Conservation (phyloP, 1,140 invertebrate genomes). For the Drosophila ananassae region DNA sequence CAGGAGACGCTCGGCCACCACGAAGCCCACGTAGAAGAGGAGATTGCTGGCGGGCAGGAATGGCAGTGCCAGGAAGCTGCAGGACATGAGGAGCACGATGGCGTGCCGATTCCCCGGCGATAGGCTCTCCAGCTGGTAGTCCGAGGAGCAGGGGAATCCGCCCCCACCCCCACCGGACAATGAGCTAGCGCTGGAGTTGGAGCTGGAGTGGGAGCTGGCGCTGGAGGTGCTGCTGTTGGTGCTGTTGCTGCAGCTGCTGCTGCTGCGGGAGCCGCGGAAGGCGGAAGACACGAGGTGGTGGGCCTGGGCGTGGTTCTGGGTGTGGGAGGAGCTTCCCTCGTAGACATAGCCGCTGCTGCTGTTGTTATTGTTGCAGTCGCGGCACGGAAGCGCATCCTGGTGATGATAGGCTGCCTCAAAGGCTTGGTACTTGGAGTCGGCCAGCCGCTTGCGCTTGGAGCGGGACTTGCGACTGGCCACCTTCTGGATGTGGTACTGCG, state of each 20-base stretch:
- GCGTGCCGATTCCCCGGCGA: conserved; percentile 51
- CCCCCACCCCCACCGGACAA: background rate
- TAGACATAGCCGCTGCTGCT: conserved; percentile 56
- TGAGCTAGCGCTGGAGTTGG: conserved; percentile 29
- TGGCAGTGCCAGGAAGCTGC: conserved; percentile 93
- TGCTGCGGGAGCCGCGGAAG: conserved; percentile 76
- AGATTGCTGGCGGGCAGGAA: conserved; percentile 97
- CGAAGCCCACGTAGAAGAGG: conserved; percentile 98
- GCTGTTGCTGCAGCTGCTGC: conserved; percentile 78
- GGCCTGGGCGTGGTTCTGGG: conserved; percentile 22
- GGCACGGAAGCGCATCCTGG: conserved; percentile 58
- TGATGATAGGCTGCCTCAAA: conserved; percentile 62
- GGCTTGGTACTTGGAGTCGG: conserved; percentile 66
- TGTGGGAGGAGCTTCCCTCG: conserved; percentile 12
- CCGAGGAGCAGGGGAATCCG: conserved; percentile 18
- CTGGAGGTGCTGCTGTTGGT: conserved; percentile 47
- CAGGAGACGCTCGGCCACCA: conserved; percentile 97
- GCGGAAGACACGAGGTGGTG: conserved; percentile 77
- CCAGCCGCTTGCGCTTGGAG: conserved; percentile 73
- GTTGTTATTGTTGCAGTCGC: conserved; percentile 72
- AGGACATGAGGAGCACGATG: conserved; percentile 85
- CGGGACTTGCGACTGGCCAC: conserved; percentile 69
- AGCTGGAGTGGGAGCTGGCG: conserved; percentile 44
- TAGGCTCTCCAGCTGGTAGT: conserved; percentile 51
- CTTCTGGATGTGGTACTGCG: conserved; percentile 73